Conservation (phyloP, 2,113 vertebrate genomes). For the Chlorodrepanis virens region DNA sequence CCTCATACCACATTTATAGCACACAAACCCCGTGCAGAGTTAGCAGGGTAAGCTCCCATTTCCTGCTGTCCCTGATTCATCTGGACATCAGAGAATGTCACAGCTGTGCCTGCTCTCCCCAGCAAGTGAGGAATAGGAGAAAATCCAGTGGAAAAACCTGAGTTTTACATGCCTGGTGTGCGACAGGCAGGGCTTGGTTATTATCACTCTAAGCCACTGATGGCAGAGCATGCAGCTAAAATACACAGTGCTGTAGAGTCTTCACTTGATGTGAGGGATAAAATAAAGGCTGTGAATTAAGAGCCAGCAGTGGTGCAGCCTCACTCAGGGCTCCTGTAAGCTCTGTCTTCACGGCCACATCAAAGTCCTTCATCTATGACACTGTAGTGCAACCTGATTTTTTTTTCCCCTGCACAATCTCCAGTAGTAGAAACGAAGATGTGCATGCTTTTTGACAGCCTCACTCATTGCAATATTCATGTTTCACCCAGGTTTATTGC, state of each 20-base stretch:
- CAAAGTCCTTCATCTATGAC: accelerated
- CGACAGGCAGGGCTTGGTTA: not conserved
- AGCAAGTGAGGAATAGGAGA: not conserved
- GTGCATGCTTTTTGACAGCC: not conserved
- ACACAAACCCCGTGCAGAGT: not conserved
- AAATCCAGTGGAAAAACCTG: accelerated
- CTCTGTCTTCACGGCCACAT: not conserved
- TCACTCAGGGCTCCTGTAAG: not conserved
- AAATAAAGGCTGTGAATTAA: not conserved
- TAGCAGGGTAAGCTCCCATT: not conserved
- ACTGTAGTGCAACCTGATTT: accelerated
- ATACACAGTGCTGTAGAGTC: accelerated
- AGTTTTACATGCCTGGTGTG: not conserved
- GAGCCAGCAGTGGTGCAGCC: not conserved
- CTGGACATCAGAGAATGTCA: not conserved
- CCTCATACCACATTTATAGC: not conserved
- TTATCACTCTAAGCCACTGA: not conserved
- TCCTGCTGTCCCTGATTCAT: not conserved
- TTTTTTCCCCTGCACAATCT: not conserved
- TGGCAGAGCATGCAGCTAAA: not conserved
- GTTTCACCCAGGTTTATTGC: not conserved
- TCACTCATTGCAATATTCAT: not conserved
- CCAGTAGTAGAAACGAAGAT: accelerated
- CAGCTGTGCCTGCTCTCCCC: accelerated
- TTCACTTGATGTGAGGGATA: not conserved